Evolutionary conservation across 2,113 vertebrate genomes (phyloP).

Genomic region (Rostratula benghalensis): DNA sequence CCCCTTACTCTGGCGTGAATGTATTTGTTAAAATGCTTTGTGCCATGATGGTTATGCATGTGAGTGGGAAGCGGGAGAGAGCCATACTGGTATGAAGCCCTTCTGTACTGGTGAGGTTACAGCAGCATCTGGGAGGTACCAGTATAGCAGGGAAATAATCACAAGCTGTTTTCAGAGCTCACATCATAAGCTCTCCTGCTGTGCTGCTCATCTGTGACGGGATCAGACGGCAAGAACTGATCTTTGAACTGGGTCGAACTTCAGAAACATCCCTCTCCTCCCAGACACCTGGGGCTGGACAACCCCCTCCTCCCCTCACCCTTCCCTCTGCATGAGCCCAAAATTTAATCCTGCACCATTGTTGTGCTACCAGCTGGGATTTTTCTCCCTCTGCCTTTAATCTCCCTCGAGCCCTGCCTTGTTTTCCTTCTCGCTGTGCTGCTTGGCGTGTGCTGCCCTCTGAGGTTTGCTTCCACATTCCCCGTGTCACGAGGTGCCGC

Average conservation of each 20-base stretch:
- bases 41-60: background rate
- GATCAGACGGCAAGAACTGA: background rate
- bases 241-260: background rate
- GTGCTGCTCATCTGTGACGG: background rate
- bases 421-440: background rate
- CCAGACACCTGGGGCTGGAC: background rate
- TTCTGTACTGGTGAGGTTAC: background rate
- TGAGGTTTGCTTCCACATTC: background rate
- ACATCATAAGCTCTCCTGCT: background rate
- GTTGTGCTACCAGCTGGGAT: background rate
- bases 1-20: background rate
- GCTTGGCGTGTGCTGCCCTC: background rate
- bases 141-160: background rate
- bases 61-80: background rate
- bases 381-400: background rate
- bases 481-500: fast-evolving
- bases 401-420: background rate
- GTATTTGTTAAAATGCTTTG: background rate
- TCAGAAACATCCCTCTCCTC: background rate
- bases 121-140: background rate
- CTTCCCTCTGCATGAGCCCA: background rate
- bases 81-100: background rate
- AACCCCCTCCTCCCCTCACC: background rate
- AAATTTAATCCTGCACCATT: background rate
- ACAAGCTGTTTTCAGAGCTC: background rate